Percentiles rank a stretch among this genome's conserved stretches.
These are phyloP conservation scores for Opisthocomus hoazin DNA, from an alignment of 2,113 vertebrate species.

Conservation along the genomic window DNA sequence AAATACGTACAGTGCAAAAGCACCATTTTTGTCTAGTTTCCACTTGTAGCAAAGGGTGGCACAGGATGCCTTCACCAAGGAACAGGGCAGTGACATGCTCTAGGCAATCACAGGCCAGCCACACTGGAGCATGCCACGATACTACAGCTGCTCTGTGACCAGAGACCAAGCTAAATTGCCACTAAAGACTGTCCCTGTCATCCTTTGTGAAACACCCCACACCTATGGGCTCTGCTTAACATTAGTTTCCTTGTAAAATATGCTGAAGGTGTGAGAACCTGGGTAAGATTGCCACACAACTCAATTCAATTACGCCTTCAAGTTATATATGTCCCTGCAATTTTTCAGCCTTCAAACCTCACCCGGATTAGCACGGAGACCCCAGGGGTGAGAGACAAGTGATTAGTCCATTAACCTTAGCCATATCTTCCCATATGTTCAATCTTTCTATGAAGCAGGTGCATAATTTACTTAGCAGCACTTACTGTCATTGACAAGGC, in stretches of 20 bases:
- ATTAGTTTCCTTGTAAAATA: constrained; percentile 20
- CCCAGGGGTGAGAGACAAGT: constrained; percentile 54
- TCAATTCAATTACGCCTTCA: constrained; percentile 13
- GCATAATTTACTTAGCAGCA: constrained; percentile 49
- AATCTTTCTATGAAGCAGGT: constrained; percentile 24
- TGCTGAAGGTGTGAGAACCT: background rate
- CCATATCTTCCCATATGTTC: constrained; percentile 9
- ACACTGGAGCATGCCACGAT: background rate
- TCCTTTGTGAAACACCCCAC: background rate
- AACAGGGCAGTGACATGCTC: background rate
- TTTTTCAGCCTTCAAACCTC: constrained; percentile 53
- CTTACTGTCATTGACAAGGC: constrained; percentile 40
- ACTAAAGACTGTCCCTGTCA: background rate
- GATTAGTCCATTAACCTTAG: constrained; percentile 59
- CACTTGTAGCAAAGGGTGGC: background rate
- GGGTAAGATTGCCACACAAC: constrained; percentile 23
- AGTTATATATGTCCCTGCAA: constrained; percentile 38
- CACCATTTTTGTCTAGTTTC: background rate
- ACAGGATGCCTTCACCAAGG: background rate
- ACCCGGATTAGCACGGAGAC: constrained; percentile 29
- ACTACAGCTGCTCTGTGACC: background rate
- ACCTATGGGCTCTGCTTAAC: background rate
- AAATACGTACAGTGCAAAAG: background rate
- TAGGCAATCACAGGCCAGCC: background rate
- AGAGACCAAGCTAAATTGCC: background rate